These are phyloP conservation scores for Pelobates cultripes DNA, from an alignment of 2,797 vertebrate species.

Conservation along the genomic window DNA sequence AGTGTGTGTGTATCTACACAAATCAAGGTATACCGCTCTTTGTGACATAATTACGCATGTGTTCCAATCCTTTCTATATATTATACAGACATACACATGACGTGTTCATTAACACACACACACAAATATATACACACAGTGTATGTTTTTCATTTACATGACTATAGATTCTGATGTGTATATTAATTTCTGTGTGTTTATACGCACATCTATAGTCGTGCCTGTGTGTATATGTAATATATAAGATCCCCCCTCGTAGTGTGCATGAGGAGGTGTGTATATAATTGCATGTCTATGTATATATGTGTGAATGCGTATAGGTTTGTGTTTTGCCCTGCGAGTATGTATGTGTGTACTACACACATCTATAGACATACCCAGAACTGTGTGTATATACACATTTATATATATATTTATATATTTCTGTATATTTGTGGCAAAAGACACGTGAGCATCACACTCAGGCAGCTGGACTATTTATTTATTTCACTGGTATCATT, in stretches of 20 bases:
- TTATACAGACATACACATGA: background rate
- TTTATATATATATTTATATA: slow-evolving; percentile 30
- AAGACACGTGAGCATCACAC: slow-evolving; percentile 15
- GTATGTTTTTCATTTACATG: too few relatives aligned
- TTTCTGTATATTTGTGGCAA: slow-evolving; percentile 33
- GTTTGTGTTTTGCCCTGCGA: background rate
- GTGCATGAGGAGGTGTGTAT: background rate
- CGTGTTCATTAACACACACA: background rate
- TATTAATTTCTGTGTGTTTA: too few relatives aligned
- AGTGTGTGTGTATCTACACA: slow-evolving; percentile 15
- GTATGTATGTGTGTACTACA: background rate
- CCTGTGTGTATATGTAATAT: background rate
- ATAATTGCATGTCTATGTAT: slow-evolving; percentile 21
- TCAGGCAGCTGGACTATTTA: slow-evolving; percentile 37
- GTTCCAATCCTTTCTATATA: background rate
- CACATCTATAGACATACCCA: slow-evolving; percentile 10
- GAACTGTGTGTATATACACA: slow-evolving; percentile 17
- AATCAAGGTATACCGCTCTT: background rate
- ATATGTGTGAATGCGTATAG: slow-evolving; percentile 4
- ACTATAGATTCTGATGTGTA: too few relatives aligned
- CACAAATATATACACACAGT: too few relatives aligned
- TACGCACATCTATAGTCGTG: background rate
- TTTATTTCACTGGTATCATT: slow-evolving; percentile 32
- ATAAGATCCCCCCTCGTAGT: background rate
- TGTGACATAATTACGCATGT: slow-evolving; percentile 14